These are phyloP conservation scores for Papilio aristodemus DNA, from an alignment of 1,140 invertebrate genomes.

Conservation along the genomic window DNA sequence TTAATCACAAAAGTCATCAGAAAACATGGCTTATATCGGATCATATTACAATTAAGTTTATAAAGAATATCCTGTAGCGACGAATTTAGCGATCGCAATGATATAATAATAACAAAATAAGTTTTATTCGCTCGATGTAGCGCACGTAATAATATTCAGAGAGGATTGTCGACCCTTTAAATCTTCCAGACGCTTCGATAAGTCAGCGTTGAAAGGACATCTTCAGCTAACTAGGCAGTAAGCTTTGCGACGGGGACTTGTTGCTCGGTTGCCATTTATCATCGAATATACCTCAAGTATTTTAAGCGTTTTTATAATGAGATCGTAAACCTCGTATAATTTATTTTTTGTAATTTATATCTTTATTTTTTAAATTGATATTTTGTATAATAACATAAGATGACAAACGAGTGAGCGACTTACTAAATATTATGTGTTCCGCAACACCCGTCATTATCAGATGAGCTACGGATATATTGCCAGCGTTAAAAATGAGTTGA, in stretches of 20 bases:
- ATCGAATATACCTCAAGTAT: background rate
- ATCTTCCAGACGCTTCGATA: slow-evolving; percentile 17
- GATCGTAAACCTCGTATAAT: background rate
- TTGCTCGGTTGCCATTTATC: slow-evolving; percentile 1
- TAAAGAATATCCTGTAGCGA: background rate
- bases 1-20: background rate
- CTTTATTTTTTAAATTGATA: background rate
- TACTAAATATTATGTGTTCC: too few species aligned
- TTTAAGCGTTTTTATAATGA: slow-evolving; percentile 15
- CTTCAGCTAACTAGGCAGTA: slow-evolving; percentile 8
- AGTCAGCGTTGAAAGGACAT: slow-evolving; percentile 17
- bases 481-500: too few species aligned
- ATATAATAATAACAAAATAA: slow-evolving; percentile 19
- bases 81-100: background rate
- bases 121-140: slow-evolving; percentile 21
- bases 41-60: background rate
- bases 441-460: too few species aligned
- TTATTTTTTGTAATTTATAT: background rate
- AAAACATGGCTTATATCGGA: background rate
- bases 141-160: slow-evolving; percentile 12
- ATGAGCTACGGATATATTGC: too few species aligned
- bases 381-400: background rate
- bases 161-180: slow-evolving; percentile 19
- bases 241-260: slow-evolving; percentile 8
- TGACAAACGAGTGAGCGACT: too few species aligned